Percentiles rank a stretch among this genome's conserved stretches.
phyloP scores from a whole-genome alignment of 30 jellyfish, hydroid and myxozoan species.

The Aurelia sp. region DNA sequence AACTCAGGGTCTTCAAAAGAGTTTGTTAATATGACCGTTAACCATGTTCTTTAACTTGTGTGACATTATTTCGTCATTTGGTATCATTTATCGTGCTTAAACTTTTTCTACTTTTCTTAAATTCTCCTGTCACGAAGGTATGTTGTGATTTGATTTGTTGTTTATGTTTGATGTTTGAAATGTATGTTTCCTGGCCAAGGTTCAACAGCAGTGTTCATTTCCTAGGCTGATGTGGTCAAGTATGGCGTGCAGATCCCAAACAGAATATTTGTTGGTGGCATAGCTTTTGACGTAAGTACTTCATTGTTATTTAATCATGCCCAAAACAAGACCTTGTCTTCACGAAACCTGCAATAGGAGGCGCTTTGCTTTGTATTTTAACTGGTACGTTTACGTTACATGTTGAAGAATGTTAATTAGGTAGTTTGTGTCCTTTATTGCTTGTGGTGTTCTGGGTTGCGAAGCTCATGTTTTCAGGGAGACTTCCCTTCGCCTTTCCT shows the following conservation, averaged over 20 bases:
- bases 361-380: too few species aligned
- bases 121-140: too few species aligned
- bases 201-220: constrained; percentile 4
- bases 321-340: constrained; percentile 5
- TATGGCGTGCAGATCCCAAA: constrained; percentile 98
- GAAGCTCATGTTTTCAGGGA: too few species aligned
- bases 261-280: constrained; percentile 98
- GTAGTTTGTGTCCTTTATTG: too few species aligned
- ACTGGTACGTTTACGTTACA: too few species aligned
- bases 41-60: not conserved
- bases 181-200: constrained; percentile 45
- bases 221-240: constrained; percentile 98
- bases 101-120: too few species aligned
- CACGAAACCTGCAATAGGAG: not conserved
- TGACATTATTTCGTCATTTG: not conserved
- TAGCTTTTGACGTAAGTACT: constrained; percentile 95
- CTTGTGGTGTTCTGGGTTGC: too few species aligned
- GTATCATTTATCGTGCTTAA: too few species aligned
- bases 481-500: too few species aligned
- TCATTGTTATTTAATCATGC: constrained; percentile 54
- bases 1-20: too few species aligned
- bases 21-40: not conserved
- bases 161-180: constrained; percentile 4
- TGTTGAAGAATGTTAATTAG: too few species aligned
- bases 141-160: not conserved